Evolutionary conservation across 1,140 invertebrate species (phyloP).

Genomic region (Drosophila kohkoa): DNA sequence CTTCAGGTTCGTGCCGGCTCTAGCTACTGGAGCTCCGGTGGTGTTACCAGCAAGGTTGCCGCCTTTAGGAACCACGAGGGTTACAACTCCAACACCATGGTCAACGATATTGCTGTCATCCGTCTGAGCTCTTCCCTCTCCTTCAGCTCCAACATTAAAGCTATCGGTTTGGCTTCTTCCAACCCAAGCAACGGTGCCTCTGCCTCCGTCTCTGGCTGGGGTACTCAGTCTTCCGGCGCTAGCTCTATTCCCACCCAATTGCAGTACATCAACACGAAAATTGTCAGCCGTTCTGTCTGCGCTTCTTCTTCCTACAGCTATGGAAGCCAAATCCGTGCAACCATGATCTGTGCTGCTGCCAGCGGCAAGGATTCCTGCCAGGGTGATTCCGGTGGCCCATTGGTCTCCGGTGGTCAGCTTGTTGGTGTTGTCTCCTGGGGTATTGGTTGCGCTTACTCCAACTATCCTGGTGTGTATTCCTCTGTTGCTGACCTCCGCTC

Average conservation of each 20-base stretch:
- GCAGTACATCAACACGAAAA: constrained; percentile 62
- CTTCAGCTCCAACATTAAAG: constrained; percentile 75
- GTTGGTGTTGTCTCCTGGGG: constrained; percentile 88
- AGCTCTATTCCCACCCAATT: constrained; percentile 54
- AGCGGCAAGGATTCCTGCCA: constrained; percentile 73
- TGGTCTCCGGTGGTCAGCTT: constrained; percentile 66
- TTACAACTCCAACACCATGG: constrained; percentile 73
- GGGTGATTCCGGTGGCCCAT: constrained; percentile 85
- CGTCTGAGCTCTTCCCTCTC: constrained; percentile 71
- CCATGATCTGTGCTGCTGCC: constrained; percentile 85
- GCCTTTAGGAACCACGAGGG: constrained; percentile 63
- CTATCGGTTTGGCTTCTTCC: constrained; percentile 71
- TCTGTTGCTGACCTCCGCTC: constrained; percentile 80
- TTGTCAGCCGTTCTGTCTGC: constrained; percentile 42
- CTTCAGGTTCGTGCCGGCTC: constrained; percentile 73
- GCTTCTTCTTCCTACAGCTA: constrained; percentile 55
- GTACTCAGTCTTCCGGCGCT: constrained; percentile 53
- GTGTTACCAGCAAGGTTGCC: constrained; percentile 39
- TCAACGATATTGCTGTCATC: constrained; percentile 86
- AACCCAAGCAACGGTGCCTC: constrained; percentile 60
- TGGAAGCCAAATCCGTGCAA: constrained; percentile 44
- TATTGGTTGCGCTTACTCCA: constrained; percentile 61
- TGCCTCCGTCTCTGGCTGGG: constrained; percentile 85
- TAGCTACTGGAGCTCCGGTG: constrained; percentile 64
- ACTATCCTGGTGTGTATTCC: constrained; percentile 87